These are phyloP conservation scores for Nettapus auritus DNA, from an alignment of 2,113 vertebrate species.

Conservation along the genomic window DNA sequence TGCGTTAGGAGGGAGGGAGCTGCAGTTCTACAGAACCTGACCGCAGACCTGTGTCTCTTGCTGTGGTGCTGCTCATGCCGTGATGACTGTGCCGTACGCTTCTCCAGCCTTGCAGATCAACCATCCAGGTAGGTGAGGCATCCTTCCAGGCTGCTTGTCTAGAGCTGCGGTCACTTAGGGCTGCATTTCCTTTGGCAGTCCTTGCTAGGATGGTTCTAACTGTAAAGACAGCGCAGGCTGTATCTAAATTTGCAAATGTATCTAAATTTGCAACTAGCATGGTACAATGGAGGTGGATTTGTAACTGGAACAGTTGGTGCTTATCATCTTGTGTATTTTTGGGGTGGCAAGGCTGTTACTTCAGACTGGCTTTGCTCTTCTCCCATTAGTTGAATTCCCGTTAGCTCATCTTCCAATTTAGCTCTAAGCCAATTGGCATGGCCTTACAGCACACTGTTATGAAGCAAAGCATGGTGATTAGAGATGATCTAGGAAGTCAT, in stretches of 20 bases:
- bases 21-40: background rate
- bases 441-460: background rate
- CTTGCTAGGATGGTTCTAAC: background rate
- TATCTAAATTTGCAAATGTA: background rate
- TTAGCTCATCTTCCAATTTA: background rate
- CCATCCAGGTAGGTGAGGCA: background rate
- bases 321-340: background rate
- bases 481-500: background rate
- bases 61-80: background rate
- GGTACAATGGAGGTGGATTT: fast-evolving
- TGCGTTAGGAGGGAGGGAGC: background rate
- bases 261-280: background rate
- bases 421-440: background rate
- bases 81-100: background rate
- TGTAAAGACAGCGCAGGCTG: background rate
- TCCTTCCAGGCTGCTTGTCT: background rate
- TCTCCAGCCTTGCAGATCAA: background rate
- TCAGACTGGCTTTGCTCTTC: background rate
- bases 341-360: background rate
- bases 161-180: background rate
- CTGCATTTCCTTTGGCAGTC: background rate
- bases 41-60: background rate
- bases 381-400: background rate
- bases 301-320: background rate
- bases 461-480: background rate